Evolutionary conservation across 2,888 invertebrate species (phyloP), one percentile per base, ranked within the genome.

Genomic region (Cerastis rubricosa): DNA sequence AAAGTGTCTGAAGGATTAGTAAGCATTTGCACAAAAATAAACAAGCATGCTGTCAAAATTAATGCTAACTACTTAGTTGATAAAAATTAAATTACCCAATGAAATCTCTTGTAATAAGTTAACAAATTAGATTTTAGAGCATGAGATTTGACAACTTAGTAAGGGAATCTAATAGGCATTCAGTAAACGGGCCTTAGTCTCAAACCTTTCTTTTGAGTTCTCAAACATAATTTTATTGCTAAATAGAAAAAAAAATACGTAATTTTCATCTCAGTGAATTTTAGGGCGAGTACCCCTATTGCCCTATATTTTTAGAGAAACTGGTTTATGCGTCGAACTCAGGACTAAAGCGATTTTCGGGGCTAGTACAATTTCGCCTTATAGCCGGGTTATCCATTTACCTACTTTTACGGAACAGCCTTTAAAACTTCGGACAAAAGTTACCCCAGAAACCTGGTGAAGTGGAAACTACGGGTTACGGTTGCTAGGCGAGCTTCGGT

Each of bases 301-400:
- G 68, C 29, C 82, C 85, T 80, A 82, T 61, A 71, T 82, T 84
- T 69, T 54, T 17, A 0, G n/a, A 19, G 49, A n/a, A 80, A 67
- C 61, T 73, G 19, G 61, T 69, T 72, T 49, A 45, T 14, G 63
- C n/a, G 43, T 49, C 54, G 29, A 64, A 40, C 5, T 51, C 49
- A 22, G 14, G 35, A 59, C 35, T 17, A 22, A 73, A n/a, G 17
- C 73, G 29, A 73, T 73, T 67, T 35, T 22, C n/a, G 29, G 35
- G 19, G n/a, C 6, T 49, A 49, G 68, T 79, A 65, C 81, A 82
- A 82, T 82, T 43, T 66, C 25, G 19, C 7, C 29, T 75, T 80
- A 82, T 75, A 45, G 85, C 75, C 19, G 70, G 11, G 12, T 59
- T 54, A 57, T 35, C 67, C 61, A 64, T 80, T 85, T 40, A 82